Evolutionary conservation across 1,140 invertebrate species (phyloP).

Genomic region (Drosophila auraria): DNA sequence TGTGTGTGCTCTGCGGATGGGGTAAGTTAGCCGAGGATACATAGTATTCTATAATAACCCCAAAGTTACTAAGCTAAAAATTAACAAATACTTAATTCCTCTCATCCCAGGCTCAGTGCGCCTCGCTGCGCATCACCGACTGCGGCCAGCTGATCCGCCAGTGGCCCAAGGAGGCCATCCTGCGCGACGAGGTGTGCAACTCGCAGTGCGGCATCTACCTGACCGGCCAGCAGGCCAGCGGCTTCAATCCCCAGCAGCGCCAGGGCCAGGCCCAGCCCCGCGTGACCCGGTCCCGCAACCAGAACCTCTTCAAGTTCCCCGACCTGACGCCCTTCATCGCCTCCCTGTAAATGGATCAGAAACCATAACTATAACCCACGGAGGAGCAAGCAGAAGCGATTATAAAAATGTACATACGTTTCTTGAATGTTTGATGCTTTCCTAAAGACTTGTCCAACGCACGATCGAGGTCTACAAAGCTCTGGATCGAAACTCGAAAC

Average conservation of each 20-base stretch:
- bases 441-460: constrained; percentile 62
- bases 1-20: constrained; percentile 94
- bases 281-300: constrained; percentile 84
- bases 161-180: constrained; percentile 92
- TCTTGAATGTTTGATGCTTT: constrained; percentile 53
- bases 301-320: constrained; percentile 86
- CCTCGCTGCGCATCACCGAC: constrained; percentile 94
- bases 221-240: constrained; percentile 71
- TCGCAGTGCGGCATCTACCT: constrained; percentile 91
- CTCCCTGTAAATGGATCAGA: constrained; percentile 51
- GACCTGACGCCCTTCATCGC: constrained; percentile 88
- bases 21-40: constrained; percentile 86
- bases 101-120: constrained; percentile 92
- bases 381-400: constrained; percentile 43
- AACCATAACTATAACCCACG: neutral
- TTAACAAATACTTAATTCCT: neutral
- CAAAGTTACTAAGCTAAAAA: neutral
- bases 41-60: neutral
- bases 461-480: constrained; percentile 2
- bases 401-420: constrained; percentile 52
- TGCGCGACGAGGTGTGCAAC: constrained; percentile 94
- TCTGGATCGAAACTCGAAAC: constrained; percentile 11
- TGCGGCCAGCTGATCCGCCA: constrained; percentile 93
- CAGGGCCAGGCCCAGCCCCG: constrained; percentile 60
- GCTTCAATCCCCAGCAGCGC: constrained; percentile 70